These are phyloP conservation scores for Vanacampus margaritifer DNA, from an alignment of 2,113 vertebrate genomes.

Conservation along the genomic window DNA sequence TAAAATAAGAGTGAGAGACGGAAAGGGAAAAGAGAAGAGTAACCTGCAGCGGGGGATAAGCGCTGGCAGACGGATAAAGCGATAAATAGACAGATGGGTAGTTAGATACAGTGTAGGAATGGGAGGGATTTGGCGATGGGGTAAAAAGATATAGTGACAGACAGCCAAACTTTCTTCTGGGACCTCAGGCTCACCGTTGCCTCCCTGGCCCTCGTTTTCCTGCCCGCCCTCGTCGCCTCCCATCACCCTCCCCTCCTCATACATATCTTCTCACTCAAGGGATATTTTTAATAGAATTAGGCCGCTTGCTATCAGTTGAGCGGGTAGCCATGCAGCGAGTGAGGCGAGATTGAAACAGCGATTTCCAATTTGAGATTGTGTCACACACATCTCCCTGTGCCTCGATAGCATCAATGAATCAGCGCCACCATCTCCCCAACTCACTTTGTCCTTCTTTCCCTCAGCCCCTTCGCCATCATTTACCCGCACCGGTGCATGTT, in stretches of 20 bases:
- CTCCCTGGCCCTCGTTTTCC: constrained; percentile 16
- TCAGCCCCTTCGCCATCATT: constrained; percentile 4
- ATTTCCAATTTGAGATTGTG: constrained; percentile 83
- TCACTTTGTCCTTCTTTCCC: constrained; percentile 43
- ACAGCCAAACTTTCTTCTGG: constrained; percentile 36
- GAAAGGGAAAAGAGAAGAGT: constrained; percentile 46
- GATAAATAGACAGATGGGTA: constrained; percentile 73
- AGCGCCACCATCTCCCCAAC: constrained; percentile 61
- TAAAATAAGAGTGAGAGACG: constrained; percentile 8
- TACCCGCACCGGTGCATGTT: constrained; percentile 28
- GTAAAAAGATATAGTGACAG: constrained; percentile 38
- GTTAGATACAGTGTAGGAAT: constrained; percentile 57
- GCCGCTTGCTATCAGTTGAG: constrained; percentile 69
- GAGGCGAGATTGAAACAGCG: constrained; percentile 78
- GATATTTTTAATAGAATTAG: constrained; percentile 80
- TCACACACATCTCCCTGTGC: constrained; percentile 70
- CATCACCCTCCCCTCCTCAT: too few species aligned
- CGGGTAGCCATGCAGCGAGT: constrained; percentile 61
- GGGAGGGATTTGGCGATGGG: constrained; percentile 51
- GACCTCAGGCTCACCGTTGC: constrained; percentile 34
- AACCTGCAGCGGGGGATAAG: constrained; percentile 61
- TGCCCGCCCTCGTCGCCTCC: neutral
- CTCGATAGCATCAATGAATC: constrained; percentile 74
- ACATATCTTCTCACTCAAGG: constrained; percentile 49
- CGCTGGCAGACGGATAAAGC: constrained; percentile 57